Percentiles rank a stretch among this genome's conserved stretches.
phyloP scores from a whole-genome alignment of 2,888 invertebrate species.

The Alloscopus bannaensis region DNA sequence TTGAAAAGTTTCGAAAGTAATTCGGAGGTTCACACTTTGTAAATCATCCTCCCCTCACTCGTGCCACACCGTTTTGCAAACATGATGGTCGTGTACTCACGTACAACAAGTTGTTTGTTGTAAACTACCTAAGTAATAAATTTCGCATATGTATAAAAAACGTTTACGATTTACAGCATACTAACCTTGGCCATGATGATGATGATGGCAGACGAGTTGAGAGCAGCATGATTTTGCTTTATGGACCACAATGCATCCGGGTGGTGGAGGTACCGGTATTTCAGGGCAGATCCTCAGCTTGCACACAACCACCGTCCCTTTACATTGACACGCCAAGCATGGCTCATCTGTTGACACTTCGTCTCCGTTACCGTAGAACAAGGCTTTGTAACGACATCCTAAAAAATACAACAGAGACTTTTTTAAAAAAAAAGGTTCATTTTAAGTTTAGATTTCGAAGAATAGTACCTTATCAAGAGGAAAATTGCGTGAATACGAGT shows the following conservation, averaged over 20 bases:
- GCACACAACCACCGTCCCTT: slow-evolving; percentile 84
- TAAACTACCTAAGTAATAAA: not conserved
- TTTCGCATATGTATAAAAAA: not conserved
- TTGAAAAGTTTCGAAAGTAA: not conserved
- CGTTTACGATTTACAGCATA: not conserved
- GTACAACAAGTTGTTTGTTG: not conserved
- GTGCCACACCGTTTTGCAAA: no score
- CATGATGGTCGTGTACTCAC: no score
- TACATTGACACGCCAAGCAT: slow-evolving; percentile 87
- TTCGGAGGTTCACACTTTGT: slow-evolving; percentile 3
- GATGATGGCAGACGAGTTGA: slow-evolving; percentile 85
- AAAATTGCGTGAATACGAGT: not conserved
- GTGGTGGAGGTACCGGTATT: slow-evolving; percentile 85
- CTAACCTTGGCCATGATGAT: slow-evolving; percentile 74
- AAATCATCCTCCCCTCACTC: slow-evolving; percentile 1
- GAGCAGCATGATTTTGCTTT: slow-evolving; percentile 85
- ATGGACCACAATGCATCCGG: slow-evolving; percentile 84
- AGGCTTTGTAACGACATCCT: slow-evolving; percentile 86
- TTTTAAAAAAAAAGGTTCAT: not conserved
- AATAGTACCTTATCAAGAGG: not conserved
- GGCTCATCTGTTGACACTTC: slow-evolving; percentile 82
- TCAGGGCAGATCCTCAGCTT: slow-evolving; percentile 85
- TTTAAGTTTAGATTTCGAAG: not conserved
- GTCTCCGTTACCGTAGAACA: slow-evolving; percentile 81
- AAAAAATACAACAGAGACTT: slow-evolving; percentile 68